Conservation (phyloP, 2,888 invertebrate species). For the Lasioglossum vierecki region DNA sequence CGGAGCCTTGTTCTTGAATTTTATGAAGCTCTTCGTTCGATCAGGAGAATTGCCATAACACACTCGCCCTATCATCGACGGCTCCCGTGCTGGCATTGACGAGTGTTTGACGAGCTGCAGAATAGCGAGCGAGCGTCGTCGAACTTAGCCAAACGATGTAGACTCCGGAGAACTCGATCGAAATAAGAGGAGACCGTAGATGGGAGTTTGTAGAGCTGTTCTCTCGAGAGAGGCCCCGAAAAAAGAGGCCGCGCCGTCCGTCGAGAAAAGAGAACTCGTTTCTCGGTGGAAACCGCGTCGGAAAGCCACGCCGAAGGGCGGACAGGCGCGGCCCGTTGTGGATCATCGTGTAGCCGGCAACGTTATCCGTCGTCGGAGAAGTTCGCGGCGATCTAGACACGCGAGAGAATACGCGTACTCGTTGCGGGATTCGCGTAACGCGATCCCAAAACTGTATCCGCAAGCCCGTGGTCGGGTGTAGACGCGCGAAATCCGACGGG, state of each 20-base stretch:
- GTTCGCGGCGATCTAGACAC: constrained; percentile 28
- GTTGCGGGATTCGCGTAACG: constrained; percentile 64
- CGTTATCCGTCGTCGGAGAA: constrained; percentile 44
- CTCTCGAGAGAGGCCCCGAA: not conserved
- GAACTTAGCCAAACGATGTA: no score
- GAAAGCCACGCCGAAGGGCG: constrained; percentile 7
- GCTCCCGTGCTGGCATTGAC: not conserved
- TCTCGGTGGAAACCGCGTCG: constrained; percentile 38
- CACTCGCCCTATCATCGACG: no score
- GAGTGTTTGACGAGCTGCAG: not conserved
- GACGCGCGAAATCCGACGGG: constrained; percentile 48
- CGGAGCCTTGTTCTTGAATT: not conserved
- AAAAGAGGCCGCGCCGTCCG: not conserved
- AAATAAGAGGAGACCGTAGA: not conserved
- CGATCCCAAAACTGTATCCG: constrained; percentile 64
- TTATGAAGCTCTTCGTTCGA: not conserved
- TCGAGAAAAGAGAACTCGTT: constrained; percentile 5
- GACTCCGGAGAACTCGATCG: not conserved
- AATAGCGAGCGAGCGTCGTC: not conserved
- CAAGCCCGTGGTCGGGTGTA: constrained; percentile 64
- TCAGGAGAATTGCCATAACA: not conserved
- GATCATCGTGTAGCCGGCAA: constrained; percentile 51
- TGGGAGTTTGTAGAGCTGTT: not conserved
- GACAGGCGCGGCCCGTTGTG: not conserved
- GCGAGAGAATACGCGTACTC: constrained; percentile 52